Evolutionary conservation across 1,140 invertebrate species (phyloP), one percentile per base, ranked within the genome.

Genomic region (Bursaphelenchus mucronatus): DNA sequence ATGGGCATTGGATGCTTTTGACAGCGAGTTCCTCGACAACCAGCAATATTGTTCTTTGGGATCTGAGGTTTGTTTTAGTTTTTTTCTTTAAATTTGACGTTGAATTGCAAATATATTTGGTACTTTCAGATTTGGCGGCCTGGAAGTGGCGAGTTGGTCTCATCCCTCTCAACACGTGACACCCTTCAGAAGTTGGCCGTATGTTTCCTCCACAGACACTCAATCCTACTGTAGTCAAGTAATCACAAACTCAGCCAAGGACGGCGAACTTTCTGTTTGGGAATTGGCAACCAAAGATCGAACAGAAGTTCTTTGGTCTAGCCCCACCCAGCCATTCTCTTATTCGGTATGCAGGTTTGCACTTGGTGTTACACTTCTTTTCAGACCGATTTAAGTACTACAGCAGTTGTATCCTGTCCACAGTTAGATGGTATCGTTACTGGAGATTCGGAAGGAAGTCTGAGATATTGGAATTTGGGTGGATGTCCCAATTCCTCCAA

Each of bases 1-100:
- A 67, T 21, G 68, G 76, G 40, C 69, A 74, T 49, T 74, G 71
- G 71, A 73, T 76, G 71, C 39, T 71, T 9, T 52, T 71, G 21
- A 71, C 71, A 39, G 46, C 62, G 11, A 76, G 69, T 49, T 73
- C 71, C 13, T 74, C 71, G n/a, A 73, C 71, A 11, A 71, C 70
- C 8, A 71, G 75, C 52, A 71, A 71, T 45, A 71, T 71, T 45
- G 39, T 71, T 66, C 45, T 76, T 11, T 73, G 71, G 74, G 68
- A 76, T 53, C 47, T 73, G 39, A 45, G 73, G 54, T 69, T 66
- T 45, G 6, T 40, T 10, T 15, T 15, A 11, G 4, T 13, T 64
- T 6, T 19, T 47, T 8, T 52, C 3, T 52, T 40, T n/a, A n/a
- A n/a, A 30, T 40, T n/a, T 61, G 47, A 55, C 41, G 21, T 1